These are phyloP conservation scores for Paralvinella palmiformis DNA, from an alignment of 1,140 invertebrate species.

Conservation along the genomic window DNA sequence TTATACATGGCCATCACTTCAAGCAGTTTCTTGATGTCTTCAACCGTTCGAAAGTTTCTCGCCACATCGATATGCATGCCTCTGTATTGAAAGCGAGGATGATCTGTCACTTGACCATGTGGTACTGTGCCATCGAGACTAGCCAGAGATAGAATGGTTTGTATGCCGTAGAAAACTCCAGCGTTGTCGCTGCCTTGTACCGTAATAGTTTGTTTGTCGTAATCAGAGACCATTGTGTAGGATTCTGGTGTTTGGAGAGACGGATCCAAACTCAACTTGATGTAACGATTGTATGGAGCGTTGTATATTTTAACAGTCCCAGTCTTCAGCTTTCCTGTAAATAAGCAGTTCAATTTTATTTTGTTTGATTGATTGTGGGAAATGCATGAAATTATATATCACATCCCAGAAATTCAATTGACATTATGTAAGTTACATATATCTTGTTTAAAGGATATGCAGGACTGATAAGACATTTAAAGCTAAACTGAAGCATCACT, in stretches of 20 bases:
- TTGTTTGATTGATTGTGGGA: no score
- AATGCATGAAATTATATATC: no score
- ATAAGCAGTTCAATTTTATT: no score
- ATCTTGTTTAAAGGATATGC: no score
- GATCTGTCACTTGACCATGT: not conserved
- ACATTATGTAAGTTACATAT: no score
- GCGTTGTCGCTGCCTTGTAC: conserved; percentile 21
- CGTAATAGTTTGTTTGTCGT: conserved; percentile 17
- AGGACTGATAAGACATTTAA: no score
- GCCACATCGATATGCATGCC: conserved; percentile 32
- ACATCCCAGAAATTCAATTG: no score
- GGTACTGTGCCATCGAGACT: not conserved
- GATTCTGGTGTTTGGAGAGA: conserved; percentile 6
- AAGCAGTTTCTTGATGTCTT: conserved; percentile 30
- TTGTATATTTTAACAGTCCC: no score
- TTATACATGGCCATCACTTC: conserved; percentile 42
- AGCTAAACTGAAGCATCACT: no score
- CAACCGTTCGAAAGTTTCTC: conserved; percentile 35
- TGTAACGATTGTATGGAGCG: no score
- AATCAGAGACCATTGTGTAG: conserved; percentile 25
- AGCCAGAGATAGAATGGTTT: conserved; percentile 30
- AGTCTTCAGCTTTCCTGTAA: no score
- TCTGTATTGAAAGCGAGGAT: conserved; percentile 4
- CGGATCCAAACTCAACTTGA: no score
- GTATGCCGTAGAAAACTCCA: conserved; percentile 35